phyloP scores from a whole-genome alignment of 2,113 vertebrate genomes.

The Cettia cetti region DNA sequence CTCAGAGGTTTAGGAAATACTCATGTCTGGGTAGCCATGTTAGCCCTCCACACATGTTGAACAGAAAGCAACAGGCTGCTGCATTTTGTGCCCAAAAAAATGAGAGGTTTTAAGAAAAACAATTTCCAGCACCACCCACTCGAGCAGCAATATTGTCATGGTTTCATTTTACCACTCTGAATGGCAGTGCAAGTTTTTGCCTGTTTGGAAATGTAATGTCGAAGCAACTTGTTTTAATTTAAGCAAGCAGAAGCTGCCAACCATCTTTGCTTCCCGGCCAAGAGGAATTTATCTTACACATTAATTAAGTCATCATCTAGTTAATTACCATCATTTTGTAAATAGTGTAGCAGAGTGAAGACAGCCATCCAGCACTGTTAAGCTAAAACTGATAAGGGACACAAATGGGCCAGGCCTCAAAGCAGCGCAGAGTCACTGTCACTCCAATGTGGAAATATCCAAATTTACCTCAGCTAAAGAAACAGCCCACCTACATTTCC shows the following conservation, averaged over 20 bases:
- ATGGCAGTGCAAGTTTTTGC: slow-evolving; percentile 38
- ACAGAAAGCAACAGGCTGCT: slow-evolving; percentile 5
- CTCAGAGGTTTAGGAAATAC: not conserved
- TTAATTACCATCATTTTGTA: slow-evolving; percentile 15
- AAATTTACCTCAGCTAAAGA: not conserved
- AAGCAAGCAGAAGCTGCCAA: slow-evolving; percentile 46
- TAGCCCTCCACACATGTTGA: not conserved
- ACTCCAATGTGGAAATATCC: not conserved
- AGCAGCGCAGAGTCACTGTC: not conserved
- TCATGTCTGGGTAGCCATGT: not conserved
- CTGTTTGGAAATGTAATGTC: slow-evolving; percentile 54
- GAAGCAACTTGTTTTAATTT: slow-evolving; percentile 69
- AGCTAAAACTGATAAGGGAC: not conserved
- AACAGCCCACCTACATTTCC: not conserved
- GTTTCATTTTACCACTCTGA: slow-evolving; percentile 5
- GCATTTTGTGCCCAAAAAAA: slow-evolving; percentile 8
- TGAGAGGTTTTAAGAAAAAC: slow-evolving; percentile 1
- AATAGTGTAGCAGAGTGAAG: not conserved
- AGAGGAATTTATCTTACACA: slow-evolving; percentile 54
- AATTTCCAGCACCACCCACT: slow-evolving; percentile 49
- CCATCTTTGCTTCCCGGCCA: slow-evolving; percentile 20
- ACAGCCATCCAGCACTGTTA: not conserved
- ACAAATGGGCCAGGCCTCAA: not conserved
- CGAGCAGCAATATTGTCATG: not conserved
- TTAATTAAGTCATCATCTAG: slow-evolving; percentile 45